Base-by-base conservation (phyloP, 2,888 invertebrate genomes). In the Ochropleura plecta region DNA sequence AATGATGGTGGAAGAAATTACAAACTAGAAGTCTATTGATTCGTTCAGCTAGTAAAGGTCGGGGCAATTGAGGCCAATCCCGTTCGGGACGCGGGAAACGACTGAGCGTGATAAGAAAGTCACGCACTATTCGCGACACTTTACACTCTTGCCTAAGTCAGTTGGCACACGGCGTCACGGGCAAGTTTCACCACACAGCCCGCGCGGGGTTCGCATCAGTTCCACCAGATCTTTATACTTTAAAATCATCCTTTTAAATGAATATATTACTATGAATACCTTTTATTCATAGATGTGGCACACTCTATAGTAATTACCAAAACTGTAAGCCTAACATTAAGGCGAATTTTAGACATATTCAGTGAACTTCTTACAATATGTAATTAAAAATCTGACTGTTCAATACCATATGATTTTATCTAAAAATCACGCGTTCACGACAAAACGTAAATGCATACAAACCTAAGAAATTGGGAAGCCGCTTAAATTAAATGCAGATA, bases 301-400 rank as follows among this genome's bases (percentile, higher is more conserved):
- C 80, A 79, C 73, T 76, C 46, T 46, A 78, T 75, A 87, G 68
- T 82, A 83, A 77, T 86, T 89, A 88, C 85, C 84, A 85, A 90
- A 90, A 91, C 82, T 89, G 84, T 91, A 90, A 91, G 92, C 91
- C 91, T 92, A 87, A 78, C 65, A 89, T 89, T 91, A 92, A 92
- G 92, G 92, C 93, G 87, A 87, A 89, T 86, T 89, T 90, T 90
- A 91, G 86, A 86, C 76, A 85, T 84, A 83, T 88, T 87, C 83
- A 88, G 79, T 84, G 86, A 88, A 88, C 71, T 30, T 68, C 83
- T 79, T 83, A 85, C 64, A 73, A 73, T 70, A 76, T 60, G 69
- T 83, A 77, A 78, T 81, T 78, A 65, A 86, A 88, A 83, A 83
- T 68, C 69, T 12, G 76, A 83, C 63, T 81, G 66, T 77, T 72